Conservation (phyloP, 2,113 vertebrate species). For the Tychaedon coryphoeus region DNA sequence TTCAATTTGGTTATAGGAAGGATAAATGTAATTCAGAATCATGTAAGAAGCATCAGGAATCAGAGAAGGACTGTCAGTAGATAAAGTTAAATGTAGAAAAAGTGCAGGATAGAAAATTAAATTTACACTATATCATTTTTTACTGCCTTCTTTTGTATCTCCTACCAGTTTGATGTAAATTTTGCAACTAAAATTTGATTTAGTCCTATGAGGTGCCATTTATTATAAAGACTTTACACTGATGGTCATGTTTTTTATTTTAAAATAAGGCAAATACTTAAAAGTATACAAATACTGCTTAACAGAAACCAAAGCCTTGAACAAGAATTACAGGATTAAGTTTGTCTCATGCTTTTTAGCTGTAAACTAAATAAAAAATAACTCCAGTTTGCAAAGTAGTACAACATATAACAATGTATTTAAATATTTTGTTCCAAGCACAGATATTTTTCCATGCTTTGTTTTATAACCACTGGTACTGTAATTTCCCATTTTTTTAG, state of each 20-base stretch:
- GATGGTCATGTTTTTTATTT: background rate
- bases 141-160: background rate
- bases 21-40: background rate
- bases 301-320: background rate
- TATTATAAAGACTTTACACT: background rate
- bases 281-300: background rate
- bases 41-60: background rate
- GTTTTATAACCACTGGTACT: background rate
- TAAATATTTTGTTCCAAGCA: background rate
- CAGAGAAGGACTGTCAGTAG: background rate
- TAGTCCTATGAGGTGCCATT: background rate
- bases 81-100: slow-evolving; percentile 18
- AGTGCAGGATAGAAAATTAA: background rate
- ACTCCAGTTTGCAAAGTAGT: background rate
- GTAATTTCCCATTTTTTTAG: background rate
- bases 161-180: background rate
- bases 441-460: background rate
- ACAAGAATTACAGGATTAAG: background rate
- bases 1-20: background rate
- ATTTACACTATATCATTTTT: background rate
- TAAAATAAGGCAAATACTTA: background rate
- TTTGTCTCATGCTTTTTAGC: background rate
- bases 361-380: background rate
- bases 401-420: background rate
- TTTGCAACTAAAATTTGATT: background rate